A percentile compares a stretch with the other conserved stretches of the same genome.
Evolutionary conservation across 2,113 vertebrate genomes (phyloP).

Genomic region (Corythornis cristatus): DNA sequence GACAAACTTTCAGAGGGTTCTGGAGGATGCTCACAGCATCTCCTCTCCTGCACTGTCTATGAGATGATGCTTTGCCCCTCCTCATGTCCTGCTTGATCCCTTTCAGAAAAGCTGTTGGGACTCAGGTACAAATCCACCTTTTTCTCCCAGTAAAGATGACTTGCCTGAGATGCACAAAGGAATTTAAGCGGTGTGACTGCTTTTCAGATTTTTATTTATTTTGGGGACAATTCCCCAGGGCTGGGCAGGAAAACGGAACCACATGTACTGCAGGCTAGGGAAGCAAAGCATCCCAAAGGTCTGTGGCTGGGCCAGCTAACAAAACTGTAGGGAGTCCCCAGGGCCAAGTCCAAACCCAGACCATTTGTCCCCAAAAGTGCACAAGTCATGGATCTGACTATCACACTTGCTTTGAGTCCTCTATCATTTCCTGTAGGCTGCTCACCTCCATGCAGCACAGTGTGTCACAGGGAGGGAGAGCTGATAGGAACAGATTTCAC

Average conservation of each 20-base stretch:
- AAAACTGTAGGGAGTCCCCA: background rate
- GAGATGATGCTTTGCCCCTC: background rate
- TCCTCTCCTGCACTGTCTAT: background rate
- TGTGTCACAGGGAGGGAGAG: background rate
- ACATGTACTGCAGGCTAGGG: background rate
- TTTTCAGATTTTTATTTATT: background rate
- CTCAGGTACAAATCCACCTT: background rate
- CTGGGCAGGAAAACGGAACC: background rate
- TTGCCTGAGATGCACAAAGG: background rate
- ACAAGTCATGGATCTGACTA: background rate
- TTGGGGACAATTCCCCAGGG: background rate
- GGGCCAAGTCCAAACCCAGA: background rate
- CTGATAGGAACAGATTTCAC: background rate
- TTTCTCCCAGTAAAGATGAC: background rate
- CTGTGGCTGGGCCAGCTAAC: background rate
- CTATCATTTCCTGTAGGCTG: background rate
- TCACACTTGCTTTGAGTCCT: background rate
- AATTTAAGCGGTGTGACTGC: background rate
- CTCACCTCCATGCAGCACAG: background rate
- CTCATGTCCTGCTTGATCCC: background rate
- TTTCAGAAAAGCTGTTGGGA: background rate
- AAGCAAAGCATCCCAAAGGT: background rate
- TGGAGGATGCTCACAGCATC: background rate
- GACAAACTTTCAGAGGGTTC: background rate
- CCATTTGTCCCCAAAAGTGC: background rate